phyloP scores from a whole-genome alignment of 2,113 vertebrate genomes.

The Taxidea taxus region DNA sequence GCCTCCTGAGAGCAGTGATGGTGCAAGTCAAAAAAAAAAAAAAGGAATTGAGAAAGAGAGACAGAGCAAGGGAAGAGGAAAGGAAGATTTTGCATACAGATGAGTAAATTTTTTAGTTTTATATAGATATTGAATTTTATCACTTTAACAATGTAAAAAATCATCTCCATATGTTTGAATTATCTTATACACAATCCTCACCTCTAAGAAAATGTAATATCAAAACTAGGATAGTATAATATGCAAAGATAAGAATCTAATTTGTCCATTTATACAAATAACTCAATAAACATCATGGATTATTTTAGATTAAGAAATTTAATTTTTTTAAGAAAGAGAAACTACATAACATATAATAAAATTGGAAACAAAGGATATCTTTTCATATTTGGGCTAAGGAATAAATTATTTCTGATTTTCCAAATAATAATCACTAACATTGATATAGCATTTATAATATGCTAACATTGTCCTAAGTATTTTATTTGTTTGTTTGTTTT shows the following conservation, averaged over 20 bases:
- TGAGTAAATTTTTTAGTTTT: neutral
- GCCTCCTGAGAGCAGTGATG: neutral
- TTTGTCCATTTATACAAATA: neutral
- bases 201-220: neutral
- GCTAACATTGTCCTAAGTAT: neutral
- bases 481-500: neutral
- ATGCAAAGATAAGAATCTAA: neutral
- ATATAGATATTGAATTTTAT: neutral
- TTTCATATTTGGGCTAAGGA: neutral
- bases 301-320: neutral
- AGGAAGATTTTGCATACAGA: neutral
- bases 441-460: neutral
- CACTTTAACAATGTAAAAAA: neutral
- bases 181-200: neutral
- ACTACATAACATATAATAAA: neutral
- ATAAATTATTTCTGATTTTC: neutral
- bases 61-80: neutral
- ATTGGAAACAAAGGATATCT: neutral
- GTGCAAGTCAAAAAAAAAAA: neutral
- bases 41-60: neutral
- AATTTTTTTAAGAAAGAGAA: neutral
- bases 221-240: neutral
- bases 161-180: neutral
- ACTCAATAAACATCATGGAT: neutral
- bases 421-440: neutral